Percentiles rank a stretch among this genome's conserved stretches.
Evolutionary conservation across 2,888 invertebrate species (phyloP).

Genomic region (Oxycera nigricornis): DNA sequence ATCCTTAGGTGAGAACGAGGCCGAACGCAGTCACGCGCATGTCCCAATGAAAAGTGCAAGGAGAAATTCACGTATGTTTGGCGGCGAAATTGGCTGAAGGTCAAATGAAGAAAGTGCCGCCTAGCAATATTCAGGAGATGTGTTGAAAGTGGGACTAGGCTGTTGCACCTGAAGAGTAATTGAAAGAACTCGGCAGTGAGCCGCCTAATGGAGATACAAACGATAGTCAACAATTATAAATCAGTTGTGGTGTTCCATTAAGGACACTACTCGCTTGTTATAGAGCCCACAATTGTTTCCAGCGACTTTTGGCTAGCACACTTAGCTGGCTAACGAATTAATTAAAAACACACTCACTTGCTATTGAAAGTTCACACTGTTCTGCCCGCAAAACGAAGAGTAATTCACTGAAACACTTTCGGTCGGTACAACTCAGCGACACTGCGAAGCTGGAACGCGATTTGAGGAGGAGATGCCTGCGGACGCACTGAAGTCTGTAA

Average conservation of each 20-base stretch:
- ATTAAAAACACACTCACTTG: constrained; percentile 20
- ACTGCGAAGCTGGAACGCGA: constrained; percentile 6
- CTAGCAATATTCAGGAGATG: neutral
- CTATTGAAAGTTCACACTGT: neutral
- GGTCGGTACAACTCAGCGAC: neutral
- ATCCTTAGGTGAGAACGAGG: neutral
- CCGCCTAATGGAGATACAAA: too few relatives aligned
- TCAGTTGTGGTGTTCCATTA: too few relatives aligned
- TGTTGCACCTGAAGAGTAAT: neutral
- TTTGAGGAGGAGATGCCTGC: constrained; percentile 22
- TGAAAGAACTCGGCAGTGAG: neutral
- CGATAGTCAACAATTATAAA: too few relatives aligned
- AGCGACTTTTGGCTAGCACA: too few relatives aligned
- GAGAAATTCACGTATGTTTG: constrained; percentile 13
- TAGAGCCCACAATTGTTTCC: too few relatives aligned
- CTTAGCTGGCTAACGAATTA: neutral
- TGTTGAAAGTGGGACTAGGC: neutral
- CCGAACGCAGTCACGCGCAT: constrained; percentile 30
- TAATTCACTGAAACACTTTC: constrained; percentile 13
- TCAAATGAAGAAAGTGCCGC: constrained; percentile 38
- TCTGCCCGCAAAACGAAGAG: neutral
- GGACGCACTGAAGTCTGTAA: constrained; percentile 15
- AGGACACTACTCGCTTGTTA: too few relatives aligned
- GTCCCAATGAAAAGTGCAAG: constrained; percentile 44
- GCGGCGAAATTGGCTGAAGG: constrained; percentile 27